These are phyloP conservation scores for Psammodynastes pulverulentus DNA, from an alignment of 2,113 vertebrate genomes.

Conservation along the genomic window DNA sequence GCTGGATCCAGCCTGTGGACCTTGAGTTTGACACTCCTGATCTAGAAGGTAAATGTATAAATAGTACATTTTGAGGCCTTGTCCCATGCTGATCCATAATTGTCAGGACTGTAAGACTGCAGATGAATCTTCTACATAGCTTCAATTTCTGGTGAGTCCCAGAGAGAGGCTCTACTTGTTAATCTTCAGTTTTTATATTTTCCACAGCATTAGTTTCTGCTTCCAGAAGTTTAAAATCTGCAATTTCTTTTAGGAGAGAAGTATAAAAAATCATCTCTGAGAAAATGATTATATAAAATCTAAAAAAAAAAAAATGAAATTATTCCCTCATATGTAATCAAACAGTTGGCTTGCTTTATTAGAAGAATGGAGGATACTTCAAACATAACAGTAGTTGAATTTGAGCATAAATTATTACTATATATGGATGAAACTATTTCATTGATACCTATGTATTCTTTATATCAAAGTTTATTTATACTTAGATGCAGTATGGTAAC, in stretches of 20 bases:
- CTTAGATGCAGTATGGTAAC: neutral
- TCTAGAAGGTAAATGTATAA: neutral
- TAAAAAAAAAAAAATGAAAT: neutral
- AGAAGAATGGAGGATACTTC: neutral
- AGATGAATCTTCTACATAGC: neutral
- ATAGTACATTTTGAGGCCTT: neutral
- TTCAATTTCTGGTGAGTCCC: neutral
- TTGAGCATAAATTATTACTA: neutral
- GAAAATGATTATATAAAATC: neutral
- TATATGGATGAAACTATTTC: neutral
- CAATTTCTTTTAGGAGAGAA: neutral
- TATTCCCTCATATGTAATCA: neutral
- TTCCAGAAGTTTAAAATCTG: neutral
- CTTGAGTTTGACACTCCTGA: neutral
- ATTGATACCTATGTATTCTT: neutral
- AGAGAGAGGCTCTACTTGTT: neutral
- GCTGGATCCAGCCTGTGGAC: too few relatives aligned
- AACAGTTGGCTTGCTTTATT: neutral
- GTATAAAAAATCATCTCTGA: neutral
- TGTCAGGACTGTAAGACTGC: neutral
- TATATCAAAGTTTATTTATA: neutral
- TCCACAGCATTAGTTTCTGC: neutral
- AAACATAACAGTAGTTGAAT: neutral
- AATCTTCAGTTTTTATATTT: neutral
- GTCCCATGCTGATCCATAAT: neutral